phyloP scores from a whole-genome alignment of 2,888 invertebrate genomes.

The Dasypogon diadema region DNA sequence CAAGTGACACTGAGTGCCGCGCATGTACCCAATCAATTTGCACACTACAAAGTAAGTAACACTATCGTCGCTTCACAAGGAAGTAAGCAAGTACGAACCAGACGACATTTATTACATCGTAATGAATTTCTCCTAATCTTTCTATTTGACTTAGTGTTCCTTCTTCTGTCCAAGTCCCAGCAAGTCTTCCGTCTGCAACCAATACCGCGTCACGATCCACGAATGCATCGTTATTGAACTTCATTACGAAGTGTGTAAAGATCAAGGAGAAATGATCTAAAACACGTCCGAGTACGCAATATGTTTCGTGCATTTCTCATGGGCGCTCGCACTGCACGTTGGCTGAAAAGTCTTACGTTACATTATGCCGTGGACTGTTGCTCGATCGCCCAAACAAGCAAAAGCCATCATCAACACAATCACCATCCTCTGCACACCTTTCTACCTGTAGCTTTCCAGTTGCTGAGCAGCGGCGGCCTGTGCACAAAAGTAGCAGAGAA shows the following conservation, averaged over 20 bases:
- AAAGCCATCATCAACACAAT: constrained; percentile 4
- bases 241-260: not conserved
- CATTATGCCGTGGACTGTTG: too few species aligned
- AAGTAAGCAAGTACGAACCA: constrained; percentile 18
- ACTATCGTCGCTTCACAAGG: constrained; percentile 19
- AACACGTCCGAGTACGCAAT: constrained; percentile 37
- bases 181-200: too few species aligned
- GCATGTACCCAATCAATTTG: constrained; percentile 10
- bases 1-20: not conserved
- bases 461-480: constrained; percentile 12
- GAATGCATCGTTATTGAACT: too few species aligned
- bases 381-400: not conserved
- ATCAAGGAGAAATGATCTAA: constrained; percentile 30
- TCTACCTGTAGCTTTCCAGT: constrained; percentile 12
- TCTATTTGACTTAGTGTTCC: not conserved
- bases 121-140: constrained; percentile 46
- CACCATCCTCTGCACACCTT: constrained; percentile 21
- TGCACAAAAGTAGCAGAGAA: constrained; percentile 18
- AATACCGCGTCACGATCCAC: too few species aligned
- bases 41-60: not conserved
- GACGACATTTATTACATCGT: constrained; percentile 44
- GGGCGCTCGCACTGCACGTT: not conserved
- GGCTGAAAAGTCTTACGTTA: too few species aligned
- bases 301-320: constrained; percentile 33
- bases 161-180: not conserved